These are phyloP conservation scores for Unio delphinus DNA, from an alignment of 2,888 invertebrate species.

Conservation along the genomic window DNA sequence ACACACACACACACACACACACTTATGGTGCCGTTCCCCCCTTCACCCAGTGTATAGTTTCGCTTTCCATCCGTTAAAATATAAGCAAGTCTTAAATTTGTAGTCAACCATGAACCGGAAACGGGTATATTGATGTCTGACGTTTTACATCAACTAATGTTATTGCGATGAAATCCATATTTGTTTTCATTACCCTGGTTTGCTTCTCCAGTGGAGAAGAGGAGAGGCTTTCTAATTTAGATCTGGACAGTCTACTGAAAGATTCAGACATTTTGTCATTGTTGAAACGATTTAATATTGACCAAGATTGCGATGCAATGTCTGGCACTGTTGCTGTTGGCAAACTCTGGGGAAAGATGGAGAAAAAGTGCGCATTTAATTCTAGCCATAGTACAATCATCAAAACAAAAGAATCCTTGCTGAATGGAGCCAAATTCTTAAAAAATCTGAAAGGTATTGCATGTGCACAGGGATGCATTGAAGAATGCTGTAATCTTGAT, in stretches of 20 bases:
- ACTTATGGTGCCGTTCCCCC: too few relatives aligned
- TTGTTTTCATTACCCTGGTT: slow-evolving; percentile 2
- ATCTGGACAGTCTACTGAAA: slow-evolving; percentile 31
- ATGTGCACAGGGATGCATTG: slow-evolving; percentile 42
- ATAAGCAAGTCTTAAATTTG: too few relatives aligned
- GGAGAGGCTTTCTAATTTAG: slow-evolving; percentile 3
- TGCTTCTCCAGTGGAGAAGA: slow-evolving; percentile 1
- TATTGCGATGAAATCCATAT: slow-evolving; percentile 5
- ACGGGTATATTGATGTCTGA: slow-evolving; percentile 4
- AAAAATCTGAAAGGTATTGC: slow-evolving; percentile 25
- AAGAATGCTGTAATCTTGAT: slow-evolving; percentile 44
- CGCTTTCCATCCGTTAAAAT: too few relatives aligned
- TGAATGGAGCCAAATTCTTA: slow-evolving; percentile 46
- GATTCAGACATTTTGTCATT: slow-evolving; percentile 32
- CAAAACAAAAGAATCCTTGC: slow-evolving; percentile 48
- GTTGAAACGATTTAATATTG: slow-evolving; percentile 38
- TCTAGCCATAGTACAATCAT: slow-evolving; percentile 43
- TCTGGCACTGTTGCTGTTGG: slow-evolving; percentile 1
- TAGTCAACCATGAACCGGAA: background rate
- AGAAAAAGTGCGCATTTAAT: slow-evolving; percentile 24
- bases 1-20: too few relatives aligned
- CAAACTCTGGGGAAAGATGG: slow-evolving; percentile 5
- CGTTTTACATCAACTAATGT: background rate
- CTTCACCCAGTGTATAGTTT: too few relatives aligned
- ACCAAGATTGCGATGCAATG: background rate